Base-by-base conservation (phyloP, 2,888 invertebrate species). In the Rhamnusium bicolor region DNA sequence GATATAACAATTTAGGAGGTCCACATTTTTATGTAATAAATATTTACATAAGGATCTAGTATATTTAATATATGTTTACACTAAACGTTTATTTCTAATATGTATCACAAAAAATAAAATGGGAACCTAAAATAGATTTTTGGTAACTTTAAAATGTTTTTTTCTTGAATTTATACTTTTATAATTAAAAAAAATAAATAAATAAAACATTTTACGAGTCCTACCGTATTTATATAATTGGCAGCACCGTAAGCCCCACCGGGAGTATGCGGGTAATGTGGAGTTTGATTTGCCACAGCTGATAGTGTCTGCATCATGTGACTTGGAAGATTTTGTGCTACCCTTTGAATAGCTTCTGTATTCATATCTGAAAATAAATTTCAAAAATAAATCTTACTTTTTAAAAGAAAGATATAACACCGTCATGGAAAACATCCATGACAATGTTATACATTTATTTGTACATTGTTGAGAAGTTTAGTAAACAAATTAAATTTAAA, bases 261-360 rank as follows among this genome's bases (percentile, higher is more conserved):
- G 8, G 94, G 95, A 0, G 95, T 95, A 85, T 94, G 94, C 77
- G 93, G 93, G 85, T 92, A 92, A 82, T 91, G 91, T 0, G 93
- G 92, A 0, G 92, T 93, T 79, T 92, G 91, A 81, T 89, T 93
- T n/a, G 94, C 92, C 16, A 93, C 93, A 83, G 94, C 94, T 0
- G 93, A 91, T 71, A 94, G 85, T 4, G 93, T 92, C 84, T 93
- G 93, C 82, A 93, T 89, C 90, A 94, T 92, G 82, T 93, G 93
- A 78, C 90, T 91, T 0, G 93, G 93, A 81, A 94, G 88, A 82
- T 92, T 93, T 71, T 93, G 92, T 6, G 93, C 93, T 27, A 93
- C 93, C 80, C 93, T 88, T 83, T 94, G 93, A 74, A 94, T 92
- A 0, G 93, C 91, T 84, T 93, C 92, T 29, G 91, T 89, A 83